Conservation (phyloP, 2,113 vertebrate genomes). For the Saguinus midas region DNA sequence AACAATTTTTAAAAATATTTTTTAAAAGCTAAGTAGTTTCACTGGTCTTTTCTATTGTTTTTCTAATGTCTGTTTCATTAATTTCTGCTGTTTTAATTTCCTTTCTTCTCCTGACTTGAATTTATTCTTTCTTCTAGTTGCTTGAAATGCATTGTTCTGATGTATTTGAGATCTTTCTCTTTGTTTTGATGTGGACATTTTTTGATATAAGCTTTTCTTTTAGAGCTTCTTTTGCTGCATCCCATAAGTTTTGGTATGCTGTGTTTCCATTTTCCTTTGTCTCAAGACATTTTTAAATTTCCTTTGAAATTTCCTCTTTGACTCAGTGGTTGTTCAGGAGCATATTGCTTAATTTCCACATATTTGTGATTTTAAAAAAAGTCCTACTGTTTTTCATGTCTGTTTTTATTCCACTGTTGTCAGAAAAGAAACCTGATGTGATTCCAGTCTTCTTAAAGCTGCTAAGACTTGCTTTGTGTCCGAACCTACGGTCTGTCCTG, state of each 20-base stretch:
- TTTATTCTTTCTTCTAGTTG: background rate
- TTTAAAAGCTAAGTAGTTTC: background rate
- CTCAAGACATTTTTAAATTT: background rate
- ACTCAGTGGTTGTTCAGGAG: background rate
- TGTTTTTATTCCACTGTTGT: background rate
- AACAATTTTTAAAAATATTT: background rate
- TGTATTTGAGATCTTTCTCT: background rate
- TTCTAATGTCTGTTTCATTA: background rate
- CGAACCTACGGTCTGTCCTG: background rate
- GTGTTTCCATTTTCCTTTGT: background rate
- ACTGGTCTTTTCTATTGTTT: background rate
- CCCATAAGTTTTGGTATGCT: background rate
- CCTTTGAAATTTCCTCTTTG: background rate
- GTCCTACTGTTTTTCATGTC: background rate
- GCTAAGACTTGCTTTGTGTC: background rate
- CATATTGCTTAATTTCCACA: background rate
- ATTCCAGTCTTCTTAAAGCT: background rate
- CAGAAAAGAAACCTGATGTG: background rate
- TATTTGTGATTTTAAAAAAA: background rate
- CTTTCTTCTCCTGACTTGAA: background rate
- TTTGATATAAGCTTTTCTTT: background rate
- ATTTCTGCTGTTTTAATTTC: background rate
- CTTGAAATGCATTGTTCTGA: background rate
- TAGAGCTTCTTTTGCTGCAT: background rate
- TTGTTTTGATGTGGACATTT: background rate